Evolutionary conservation across 2,113 vertebrate species (phyloP).

Genomic region (Pituophis catenifer): DNA sequence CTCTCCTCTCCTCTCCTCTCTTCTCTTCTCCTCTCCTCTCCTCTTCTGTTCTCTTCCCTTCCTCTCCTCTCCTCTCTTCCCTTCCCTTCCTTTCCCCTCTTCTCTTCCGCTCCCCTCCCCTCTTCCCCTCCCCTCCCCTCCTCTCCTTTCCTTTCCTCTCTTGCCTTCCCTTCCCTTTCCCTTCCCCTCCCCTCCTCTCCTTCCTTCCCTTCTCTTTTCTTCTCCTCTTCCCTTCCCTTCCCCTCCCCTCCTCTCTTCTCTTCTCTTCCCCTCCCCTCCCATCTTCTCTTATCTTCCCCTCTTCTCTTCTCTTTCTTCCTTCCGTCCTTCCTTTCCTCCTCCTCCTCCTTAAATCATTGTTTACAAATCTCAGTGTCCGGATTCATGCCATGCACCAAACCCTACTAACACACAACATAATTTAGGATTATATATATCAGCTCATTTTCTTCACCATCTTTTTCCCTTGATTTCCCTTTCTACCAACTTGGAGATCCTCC

Average conservation of each 20-base stretch:
- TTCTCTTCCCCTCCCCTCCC: no score
- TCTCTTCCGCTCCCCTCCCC: no score
- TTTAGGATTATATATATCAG: neutral
- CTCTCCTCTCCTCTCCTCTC: neutral
- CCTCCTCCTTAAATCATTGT: neutral
- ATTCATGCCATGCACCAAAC: neutral
- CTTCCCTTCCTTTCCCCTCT: accelerated
- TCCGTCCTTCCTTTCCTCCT: neutral
- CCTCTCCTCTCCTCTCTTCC: neutral
- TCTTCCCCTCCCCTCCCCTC: neutral
- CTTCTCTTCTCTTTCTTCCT: accelerated
- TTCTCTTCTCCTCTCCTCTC: neutral
- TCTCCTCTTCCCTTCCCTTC: accelerated
- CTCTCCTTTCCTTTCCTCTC: no score
- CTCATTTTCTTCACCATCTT: neutral
- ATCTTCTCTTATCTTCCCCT: neutral
- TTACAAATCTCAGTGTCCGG: neutral
- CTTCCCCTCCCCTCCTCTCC: neutral
- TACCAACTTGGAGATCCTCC: neutral
- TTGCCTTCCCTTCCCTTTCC: no score
- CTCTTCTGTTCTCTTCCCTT: accelerated
- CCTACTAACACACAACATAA: neutral
- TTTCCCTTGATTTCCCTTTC: neutral
- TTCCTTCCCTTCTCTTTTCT: no score
- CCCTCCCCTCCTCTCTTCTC: neutral